Percentiles rank a stretch among this genome's conserved stretches.
Evolutionary conservation across 2,113 vertebrate genomes (phyloP).

Genomic region (Gallinago jamesoni): DNA sequence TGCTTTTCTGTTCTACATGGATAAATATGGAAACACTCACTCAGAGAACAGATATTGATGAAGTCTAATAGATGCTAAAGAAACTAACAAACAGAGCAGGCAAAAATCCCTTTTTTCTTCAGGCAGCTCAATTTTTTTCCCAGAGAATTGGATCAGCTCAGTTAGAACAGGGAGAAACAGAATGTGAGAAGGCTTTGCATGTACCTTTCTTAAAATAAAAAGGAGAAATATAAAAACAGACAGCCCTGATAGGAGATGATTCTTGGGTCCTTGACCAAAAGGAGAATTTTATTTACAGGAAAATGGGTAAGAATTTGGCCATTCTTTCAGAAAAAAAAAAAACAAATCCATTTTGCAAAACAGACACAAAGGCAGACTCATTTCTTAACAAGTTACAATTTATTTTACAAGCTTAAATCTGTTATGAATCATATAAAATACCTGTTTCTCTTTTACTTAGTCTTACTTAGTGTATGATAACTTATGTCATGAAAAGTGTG

Average conservation of each 20-base stretch:
- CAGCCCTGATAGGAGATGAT: background rate
- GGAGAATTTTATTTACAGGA: background rate
- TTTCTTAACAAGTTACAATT: background rate
- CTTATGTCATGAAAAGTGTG: background rate
- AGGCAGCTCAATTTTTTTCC: background rate
- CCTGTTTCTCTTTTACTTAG: background rate
- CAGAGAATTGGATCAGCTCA: background rate
- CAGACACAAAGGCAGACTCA: background rate
- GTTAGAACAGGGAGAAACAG: background rate
- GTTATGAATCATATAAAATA: background rate
- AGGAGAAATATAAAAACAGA: background rate
- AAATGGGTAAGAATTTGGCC: background rate
- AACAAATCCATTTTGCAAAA: background rate
- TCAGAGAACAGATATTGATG: background rate
- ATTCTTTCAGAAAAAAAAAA: background rate
- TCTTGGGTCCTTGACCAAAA: background rate
- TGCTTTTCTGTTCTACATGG: background rate
- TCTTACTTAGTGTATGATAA: background rate
- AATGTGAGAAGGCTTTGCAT: background rate
- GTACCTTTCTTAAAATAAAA: background rate
- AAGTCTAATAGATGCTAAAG: background rate
- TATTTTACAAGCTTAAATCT: background rate
- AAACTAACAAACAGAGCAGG: background rate
- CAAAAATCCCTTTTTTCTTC: background rate
- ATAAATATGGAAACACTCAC: background rate